phyloP scores from a whole-genome alignment of 2,113 vertebrate genomes.

The Sialia sialis region DNA sequence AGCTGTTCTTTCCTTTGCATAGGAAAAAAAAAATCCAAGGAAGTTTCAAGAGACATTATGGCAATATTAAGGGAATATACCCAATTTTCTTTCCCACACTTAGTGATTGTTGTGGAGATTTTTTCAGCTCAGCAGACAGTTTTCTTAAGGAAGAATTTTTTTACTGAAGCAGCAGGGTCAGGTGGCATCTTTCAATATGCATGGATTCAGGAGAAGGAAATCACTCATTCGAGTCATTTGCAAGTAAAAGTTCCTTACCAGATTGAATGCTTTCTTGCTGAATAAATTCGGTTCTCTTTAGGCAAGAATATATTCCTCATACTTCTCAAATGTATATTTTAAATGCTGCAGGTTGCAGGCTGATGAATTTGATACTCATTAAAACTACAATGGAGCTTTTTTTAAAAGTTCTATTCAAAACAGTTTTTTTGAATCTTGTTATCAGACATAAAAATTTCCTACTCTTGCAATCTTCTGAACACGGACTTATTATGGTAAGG shows the following conservation, averaged over 20 bases:
- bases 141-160: not conserved
- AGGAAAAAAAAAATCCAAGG: not conserved
- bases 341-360: not conserved
- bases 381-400: not conserved
- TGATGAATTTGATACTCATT: not conserved
- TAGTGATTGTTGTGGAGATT: not conserved
- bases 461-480: not conserved
- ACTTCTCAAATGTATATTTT: not conserved
- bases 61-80: not conserved
- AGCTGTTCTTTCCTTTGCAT: not conserved
- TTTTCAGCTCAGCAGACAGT: not conserved
- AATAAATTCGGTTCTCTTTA: slow-evolving; percentile 13
- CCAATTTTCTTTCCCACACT: not conserved
- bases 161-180: not conserved
- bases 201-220: not conserved
- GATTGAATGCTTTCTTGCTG: not conserved
- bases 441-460: not conserved
- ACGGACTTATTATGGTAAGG: not conserved
- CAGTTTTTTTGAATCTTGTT: not conserved
- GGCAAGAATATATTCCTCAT: not conserved
- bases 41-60: not conserved
- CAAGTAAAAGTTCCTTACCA: slow-evolving; percentile 19
- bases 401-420: not conserved
- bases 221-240: slow-evolving; percentile 27
- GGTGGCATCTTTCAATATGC: not conserved